Conservation (phyloP, 2,888 invertebrate species). For the Chrysolina oricalcia region DNA sequence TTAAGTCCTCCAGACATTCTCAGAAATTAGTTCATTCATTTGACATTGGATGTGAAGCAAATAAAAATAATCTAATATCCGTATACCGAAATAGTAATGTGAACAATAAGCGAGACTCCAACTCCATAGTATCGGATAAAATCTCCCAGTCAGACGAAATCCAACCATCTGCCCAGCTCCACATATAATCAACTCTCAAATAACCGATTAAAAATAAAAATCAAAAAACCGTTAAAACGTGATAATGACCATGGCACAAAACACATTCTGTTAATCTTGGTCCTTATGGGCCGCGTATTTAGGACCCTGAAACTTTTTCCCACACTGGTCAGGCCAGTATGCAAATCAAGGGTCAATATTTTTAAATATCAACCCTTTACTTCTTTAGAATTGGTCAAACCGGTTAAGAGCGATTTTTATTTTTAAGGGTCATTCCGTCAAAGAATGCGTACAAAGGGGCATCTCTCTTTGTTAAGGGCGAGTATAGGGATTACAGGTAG, state of each 20-base stretch:
- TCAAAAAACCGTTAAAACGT: slow-evolving; percentile 48
- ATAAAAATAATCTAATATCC: too few species aligned
- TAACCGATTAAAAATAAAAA: slow-evolving; percentile 33
- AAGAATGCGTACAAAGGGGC: slow-evolving; percentile 50
- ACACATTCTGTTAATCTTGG: slow-evolving; percentile 4
- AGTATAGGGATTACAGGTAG: slow-evolving; percentile 34
- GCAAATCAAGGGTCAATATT: slow-evolving; percentile 69
- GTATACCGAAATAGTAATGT: neutral
- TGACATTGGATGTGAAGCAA: too few species aligned
- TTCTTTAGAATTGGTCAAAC: slow-evolving; percentile 63
- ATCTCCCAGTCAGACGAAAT: slow-evolving; percentile 9
- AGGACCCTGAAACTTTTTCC: slow-evolving; percentile 48
- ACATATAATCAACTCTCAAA: neutral
- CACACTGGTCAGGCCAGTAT: slow-evolving; percentile 68
- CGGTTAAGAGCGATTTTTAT: slow-evolving; percentile 66
- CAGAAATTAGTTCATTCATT: too few species aligned
- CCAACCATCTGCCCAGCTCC: slow-evolving; percentile 34
- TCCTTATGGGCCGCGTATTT: slow-evolving; percentile 37
- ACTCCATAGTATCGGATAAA: neutral
- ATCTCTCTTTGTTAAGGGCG: slow-evolving; percentile 44
- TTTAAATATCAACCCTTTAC: slow-evolving; percentile 62
- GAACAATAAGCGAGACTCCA: neutral
- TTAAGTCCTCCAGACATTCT: too few species aligned
- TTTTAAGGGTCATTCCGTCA: slow-evolving; percentile 60
- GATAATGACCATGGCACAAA: slow-evolving; percentile 36